Percentiles rank a stretch among this genome's conserved stretches.
Conservation (phyloP, 2,797 vertebrate genomes). For the Tolypeutes matacus region DNA sequence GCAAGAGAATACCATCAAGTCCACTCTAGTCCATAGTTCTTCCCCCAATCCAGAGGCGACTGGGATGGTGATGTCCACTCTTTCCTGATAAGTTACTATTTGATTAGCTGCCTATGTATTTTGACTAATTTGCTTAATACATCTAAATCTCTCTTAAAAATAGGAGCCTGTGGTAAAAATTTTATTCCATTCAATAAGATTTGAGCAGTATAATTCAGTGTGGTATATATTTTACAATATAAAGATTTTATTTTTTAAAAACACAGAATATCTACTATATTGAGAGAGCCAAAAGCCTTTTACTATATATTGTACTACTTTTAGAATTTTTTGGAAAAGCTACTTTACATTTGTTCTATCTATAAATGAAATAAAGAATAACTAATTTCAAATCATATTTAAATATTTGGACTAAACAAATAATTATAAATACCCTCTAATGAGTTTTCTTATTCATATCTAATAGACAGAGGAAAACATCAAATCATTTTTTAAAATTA, state of each 20-base stretch:
- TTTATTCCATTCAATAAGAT: background rate
- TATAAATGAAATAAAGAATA: background rate
- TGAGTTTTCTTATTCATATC: background rate
- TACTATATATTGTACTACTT: background rate
- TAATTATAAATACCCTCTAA: background rate
- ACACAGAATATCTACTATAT: background rate
- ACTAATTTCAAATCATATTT: conserved; percentile 1
- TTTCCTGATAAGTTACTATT: conserved; percentile 9
- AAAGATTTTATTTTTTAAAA: background rate
- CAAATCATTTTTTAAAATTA: background rate
- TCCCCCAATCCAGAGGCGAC: no score
- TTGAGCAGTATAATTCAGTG: background rate
- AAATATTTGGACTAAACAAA: background rate
- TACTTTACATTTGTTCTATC: background rate
- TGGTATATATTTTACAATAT: background rate
- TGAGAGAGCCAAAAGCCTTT: background rate
- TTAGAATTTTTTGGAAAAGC: background rate
- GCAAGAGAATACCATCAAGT: no score
- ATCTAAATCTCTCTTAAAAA: background rate
- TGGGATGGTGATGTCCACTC: no score
- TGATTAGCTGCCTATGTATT: background rate
- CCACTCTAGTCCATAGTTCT: no score
- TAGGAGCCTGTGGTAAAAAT: background rate
- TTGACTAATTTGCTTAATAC: background rate
- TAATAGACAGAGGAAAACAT: background rate